Conservation (phyloP, 2,113 vertebrate species). For the Hemichromis elongatus region DNA sequence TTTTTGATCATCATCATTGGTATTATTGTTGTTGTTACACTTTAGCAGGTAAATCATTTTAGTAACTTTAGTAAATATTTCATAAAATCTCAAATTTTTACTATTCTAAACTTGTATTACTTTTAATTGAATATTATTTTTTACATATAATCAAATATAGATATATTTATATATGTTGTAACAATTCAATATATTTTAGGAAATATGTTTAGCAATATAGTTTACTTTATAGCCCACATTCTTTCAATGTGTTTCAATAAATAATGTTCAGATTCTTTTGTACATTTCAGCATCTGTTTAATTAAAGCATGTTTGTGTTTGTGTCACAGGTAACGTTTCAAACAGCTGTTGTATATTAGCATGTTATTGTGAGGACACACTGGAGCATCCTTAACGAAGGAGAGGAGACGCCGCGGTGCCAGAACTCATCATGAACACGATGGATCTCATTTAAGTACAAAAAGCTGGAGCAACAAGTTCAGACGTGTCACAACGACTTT, state of each 20-base stretch:
- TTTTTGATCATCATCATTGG: rapidly evolving
- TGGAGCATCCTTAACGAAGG: not conserved
- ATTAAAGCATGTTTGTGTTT: not conserved
- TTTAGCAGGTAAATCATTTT: not conserved
- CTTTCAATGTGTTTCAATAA: not conserved
- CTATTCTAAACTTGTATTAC: not conserved
- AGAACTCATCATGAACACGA: no score
- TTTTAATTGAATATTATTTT: not conserved
- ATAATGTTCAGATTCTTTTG: rapidly evolving
- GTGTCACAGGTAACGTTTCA: not conserved
- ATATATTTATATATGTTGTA: not conserved
- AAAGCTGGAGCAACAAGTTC: not conserved
- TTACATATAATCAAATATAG: not conserved
- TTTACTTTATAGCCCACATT: not conserved
- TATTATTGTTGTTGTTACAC: not conserved
- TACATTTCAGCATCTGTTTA: not conserved
- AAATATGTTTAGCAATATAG: not conserved
- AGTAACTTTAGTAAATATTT: not conserved
- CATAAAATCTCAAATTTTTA: not conserved
- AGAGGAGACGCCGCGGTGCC: not conserved
- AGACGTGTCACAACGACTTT: not conserved
- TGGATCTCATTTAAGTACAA: not conserved
- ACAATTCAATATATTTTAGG: not conserved
- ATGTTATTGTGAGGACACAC: no score
- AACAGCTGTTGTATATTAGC: not conserved